Evolutionary conservation across 1,140 invertebrate species (phyloP).

Genomic region (Harpegnathos saltator): DNA sequence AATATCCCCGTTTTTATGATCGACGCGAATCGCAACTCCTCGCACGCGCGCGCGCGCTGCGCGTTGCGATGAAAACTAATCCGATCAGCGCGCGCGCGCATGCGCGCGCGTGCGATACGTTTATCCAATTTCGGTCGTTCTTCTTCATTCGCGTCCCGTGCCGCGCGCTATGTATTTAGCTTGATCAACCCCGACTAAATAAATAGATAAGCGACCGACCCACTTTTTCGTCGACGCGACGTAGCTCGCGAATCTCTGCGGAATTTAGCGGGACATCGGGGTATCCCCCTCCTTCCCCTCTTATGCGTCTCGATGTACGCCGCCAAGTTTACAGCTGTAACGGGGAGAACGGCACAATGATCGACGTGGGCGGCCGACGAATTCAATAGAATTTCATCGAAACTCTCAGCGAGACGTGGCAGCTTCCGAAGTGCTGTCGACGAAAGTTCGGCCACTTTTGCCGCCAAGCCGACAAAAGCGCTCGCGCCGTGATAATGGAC

Average conservation of each 20-base stretch:
- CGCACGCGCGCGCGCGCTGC: constrained; percentile 33
- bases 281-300: no score
- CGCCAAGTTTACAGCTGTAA: constrained; percentile 37
- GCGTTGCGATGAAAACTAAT: constrained; percentile 16
- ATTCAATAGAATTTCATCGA: constrained; percentile 66
- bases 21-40: constrained; percentile 32
- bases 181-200: no score
- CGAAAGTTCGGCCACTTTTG: constrained; percentile 68
- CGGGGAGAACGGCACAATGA: constrained; percentile 26
- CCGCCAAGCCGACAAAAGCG: constrained; percentile 51
- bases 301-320: no score
- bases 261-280: not conserved
- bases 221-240: not conserved
- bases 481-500: constrained; percentile 55
- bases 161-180: no score
- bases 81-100: constrained; percentile 1
- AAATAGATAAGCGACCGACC: not conserved
- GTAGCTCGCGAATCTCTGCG: not conserved
- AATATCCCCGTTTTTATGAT: constrained; percentile 48
- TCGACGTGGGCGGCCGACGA: constrained; percentile 45
- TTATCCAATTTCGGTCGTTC: no score
- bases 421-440: constrained; percentile 43
- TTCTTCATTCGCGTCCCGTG: no score
- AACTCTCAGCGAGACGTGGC: constrained; percentile 53
- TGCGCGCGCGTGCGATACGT: no score